phyloP scores from a whole-genome alignment of 2,113 vertebrate species.

The Ctenodactylus gundi region DNA sequence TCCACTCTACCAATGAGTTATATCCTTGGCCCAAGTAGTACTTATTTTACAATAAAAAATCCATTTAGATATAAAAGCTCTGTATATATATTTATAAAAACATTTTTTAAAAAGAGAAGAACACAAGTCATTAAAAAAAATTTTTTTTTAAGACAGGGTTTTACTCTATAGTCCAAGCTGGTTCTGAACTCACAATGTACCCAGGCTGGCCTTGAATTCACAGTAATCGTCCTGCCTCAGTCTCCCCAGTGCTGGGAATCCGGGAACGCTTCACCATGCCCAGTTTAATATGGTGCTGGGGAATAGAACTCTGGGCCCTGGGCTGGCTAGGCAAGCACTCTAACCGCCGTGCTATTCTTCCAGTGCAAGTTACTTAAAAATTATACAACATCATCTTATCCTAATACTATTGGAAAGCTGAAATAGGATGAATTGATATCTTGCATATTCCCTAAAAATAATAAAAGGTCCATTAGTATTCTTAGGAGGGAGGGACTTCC shows the following conservation, averaged over 20 bases:
- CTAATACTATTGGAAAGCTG: not conserved
- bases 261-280: too few relatives aligned
- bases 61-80: not conserved
- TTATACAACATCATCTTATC: not conserved
- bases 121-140: not conserved
- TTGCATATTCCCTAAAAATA: conserved; percentile 14
- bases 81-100: not conserved
- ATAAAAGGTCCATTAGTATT: not conserved
- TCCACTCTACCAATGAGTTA: not conserved
- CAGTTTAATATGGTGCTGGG: too few relatives aligned
- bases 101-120: not conserved
- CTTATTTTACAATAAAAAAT: conserved; percentile 13
- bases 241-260: too few relatives aligned
- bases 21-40: too few relatives aligned
- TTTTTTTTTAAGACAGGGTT: too few relatives aligned
- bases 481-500: not conserved
- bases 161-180: too few relatives aligned
- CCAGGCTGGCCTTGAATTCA: too few relatives aligned
- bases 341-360: too few relatives aligned
- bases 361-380: not conserved
- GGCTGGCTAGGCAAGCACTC: too few relatives aligned
- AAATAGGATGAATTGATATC: conserved; percentile 2
- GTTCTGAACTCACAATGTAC: too few relatives aligned
- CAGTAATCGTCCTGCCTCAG: too few relatives aligned
- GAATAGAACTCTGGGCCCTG: too few relatives aligned